These are phyloP conservation scores for Vulpes vulpes DNA, from an alignment of 2,113 vertebrate species.

Conservation along the genomic window DNA sequence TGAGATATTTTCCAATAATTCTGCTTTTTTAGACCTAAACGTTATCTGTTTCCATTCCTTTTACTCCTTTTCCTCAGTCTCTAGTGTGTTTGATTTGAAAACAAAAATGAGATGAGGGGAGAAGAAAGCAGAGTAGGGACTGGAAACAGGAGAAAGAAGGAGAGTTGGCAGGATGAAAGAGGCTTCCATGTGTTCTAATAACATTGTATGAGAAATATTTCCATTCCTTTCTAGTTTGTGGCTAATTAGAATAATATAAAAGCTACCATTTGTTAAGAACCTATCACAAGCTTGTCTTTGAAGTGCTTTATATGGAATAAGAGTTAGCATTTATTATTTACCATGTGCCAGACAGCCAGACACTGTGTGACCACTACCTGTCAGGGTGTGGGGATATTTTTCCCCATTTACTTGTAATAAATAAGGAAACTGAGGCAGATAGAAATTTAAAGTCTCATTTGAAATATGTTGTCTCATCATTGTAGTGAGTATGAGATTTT, in stretches of 20 bases:
- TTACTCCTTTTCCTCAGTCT: background rate
- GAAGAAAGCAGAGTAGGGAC: background rate
- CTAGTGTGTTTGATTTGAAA: conserved; percentile 40
- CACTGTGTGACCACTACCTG: background rate
- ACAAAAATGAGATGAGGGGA: background rate
- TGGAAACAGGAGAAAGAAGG: background rate
- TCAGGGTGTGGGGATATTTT: background rate
- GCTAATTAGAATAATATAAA: background rate
- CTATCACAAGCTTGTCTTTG: background rate
- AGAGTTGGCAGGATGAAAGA: background rate
- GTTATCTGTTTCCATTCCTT: background rate
- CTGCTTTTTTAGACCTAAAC: conserved; percentile 45
- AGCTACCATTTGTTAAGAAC: background rate
- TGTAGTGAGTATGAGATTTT: background rate
- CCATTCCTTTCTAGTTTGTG: background rate
- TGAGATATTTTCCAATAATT: conserved; percentile 39
- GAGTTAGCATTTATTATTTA: background rate
- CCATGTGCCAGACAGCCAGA: background rate
- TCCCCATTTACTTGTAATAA: background rate
- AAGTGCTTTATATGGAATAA: background rate
- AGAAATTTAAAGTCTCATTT: background rate
- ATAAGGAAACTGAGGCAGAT: conserved; percentile 8
- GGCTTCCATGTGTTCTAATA: background rate
- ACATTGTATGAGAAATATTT: background rate
- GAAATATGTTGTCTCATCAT: background rate